Evolutionary conservation across 2,797 vertebrate species (phyloP), one percentile per base, ranked within the genome.

Genomic region (Naso thynnoides): DNA sequence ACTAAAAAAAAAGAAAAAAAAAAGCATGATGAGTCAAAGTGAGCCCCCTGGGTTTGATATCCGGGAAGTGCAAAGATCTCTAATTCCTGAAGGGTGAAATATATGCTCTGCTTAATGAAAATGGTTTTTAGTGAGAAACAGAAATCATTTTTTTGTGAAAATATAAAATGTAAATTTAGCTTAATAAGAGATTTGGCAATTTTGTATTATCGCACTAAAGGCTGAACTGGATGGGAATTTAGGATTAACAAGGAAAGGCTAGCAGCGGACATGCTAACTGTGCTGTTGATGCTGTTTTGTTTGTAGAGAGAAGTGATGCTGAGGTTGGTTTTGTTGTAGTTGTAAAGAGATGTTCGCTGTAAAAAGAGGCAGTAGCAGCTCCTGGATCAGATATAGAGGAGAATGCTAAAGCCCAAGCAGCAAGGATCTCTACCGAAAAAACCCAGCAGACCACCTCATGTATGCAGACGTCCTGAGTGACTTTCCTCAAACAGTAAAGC

Each of bases 21-120:
- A 64, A 72, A 63, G 61, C 81, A 85, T 70, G 86, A 89, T 66
- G 82, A 89, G 86, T 91, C 91, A 89, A 90, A 86, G 88, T 87
- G 72, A 79, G 82, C 73, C 82, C 87, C 81, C 79, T 47, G 44
- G 82, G 88, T 88, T 80, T 75, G 41, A 79, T 79, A 86, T 84
- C 65, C 87, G 89, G 90, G 83, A 94, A 93, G 91, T 94, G 92
- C 92, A 91, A 92, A 90, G 81, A 88, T 81, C 64, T 88, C 62
- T 64, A 38, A 84, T 83, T 91, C 83, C 79, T 87, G 79, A 83
- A 74, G 69, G 82, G 70, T 72, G 39, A 86, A 71, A 79, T 54
- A 55, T 79, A 50, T 65, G 68, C 81, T 89, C 73, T 88, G 72
- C 81, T 78, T 85, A 71, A 70, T 67, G 70, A 85, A 88, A 88